Conservation (phyloP, 2,797 vertebrate species). For the Decapterus maruadsi region DNA sequence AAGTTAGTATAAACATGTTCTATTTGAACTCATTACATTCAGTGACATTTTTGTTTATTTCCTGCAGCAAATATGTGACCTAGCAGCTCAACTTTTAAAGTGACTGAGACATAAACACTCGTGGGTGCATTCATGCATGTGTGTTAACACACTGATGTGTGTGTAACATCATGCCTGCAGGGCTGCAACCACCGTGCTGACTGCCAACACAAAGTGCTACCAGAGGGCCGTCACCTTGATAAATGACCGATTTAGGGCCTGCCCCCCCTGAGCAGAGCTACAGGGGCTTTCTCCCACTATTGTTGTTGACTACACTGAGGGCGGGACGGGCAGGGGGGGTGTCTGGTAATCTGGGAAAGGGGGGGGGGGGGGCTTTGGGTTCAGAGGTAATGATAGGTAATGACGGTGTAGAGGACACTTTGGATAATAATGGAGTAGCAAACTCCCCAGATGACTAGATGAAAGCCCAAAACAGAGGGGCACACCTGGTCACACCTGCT, state of each 20-base stretch:
- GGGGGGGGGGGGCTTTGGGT: slow-evolving; percentile 52
- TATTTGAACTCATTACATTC: not conserved
- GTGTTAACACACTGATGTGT: slow-evolving; percentile 50
- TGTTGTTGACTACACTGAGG: slow-evolving; percentile 64
- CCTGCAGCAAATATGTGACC: slow-evolving; percentile 15
- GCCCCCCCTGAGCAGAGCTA: slow-evolving; percentile 58
- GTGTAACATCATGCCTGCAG: slow-evolving; percentile 54
- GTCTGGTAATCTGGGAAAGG: slow-evolving; percentile 22
- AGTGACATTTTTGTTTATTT: not conserved
- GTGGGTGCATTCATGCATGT: slow-evolving; percentile 18
- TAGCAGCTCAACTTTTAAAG: not conserved
- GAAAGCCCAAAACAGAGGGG: slow-evolving; percentile 76
- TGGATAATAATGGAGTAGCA: slow-evolving; percentile 81
- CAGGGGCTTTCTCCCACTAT: slow-evolving; percentile 73
- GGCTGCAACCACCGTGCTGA: slow-evolving; percentile 52
- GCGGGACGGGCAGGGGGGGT: slow-evolving; percentile 44
- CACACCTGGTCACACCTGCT: slow-evolving; percentile 86
- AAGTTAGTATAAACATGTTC: not conserved
- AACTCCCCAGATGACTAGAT: slow-evolving; percentile 81
- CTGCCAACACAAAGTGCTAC: slow-evolving; percentile 63
- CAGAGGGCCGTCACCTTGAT: slow-evolving; percentile 67
- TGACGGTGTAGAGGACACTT: slow-evolving; percentile 80
- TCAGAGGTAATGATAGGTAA: slow-evolving; percentile 84
- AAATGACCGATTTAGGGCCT: slow-evolving; percentile 60
- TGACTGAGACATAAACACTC: slow-evolving; percentile 19